phyloP scores from a whole-genome alignment of 2,888 invertebrate species.

The Meandrusa payeni region DNA sequence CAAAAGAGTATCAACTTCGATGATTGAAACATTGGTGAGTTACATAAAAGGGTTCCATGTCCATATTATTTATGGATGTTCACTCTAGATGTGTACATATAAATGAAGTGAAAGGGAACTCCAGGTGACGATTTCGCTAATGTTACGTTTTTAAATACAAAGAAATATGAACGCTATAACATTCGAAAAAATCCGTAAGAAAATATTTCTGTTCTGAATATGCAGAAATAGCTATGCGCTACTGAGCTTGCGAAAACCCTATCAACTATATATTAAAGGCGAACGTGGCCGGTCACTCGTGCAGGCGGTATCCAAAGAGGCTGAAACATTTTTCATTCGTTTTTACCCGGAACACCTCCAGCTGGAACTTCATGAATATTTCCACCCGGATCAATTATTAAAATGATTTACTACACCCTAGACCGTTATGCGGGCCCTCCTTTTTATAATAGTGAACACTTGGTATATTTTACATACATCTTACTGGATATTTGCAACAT shows the following conservation, averaged over 20 bases:
- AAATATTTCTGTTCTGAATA: not conserved
- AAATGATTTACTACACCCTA: slow-evolving; percentile 73
- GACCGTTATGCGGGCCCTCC: slow-evolving; percentile 42
- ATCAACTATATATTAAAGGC: slow-evolving; percentile 30
- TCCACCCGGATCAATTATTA: slow-evolving; percentile 76
- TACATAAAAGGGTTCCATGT: no score
- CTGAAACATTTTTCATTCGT: slow-evolving; percentile 67
- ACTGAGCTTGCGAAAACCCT: slow-evolving; percentile 11
- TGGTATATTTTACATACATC: not conserved
- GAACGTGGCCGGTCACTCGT: slow-evolving; percentile 43
- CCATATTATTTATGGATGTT: no score
- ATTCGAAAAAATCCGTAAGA: no score
- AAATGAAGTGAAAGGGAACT: no score
- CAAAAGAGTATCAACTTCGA: no score
- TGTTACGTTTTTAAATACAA: no score
- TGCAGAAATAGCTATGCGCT: not conserved
- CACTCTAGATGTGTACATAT: no score
- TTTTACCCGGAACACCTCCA: slow-evolving; percentile 61
- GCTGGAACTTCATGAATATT: slow-evolving; percentile 75
- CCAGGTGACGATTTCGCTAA: no score
- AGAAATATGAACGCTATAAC: no score
- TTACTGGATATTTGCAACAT: no score
- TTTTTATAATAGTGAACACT: slow-evolving; percentile 8
- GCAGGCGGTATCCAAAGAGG: slow-evolving; percentile 52
- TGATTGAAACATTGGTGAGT: no score